Base-by-base conservation (phyloP, 2,888 invertebrate genomes). In the Druceiella hillmani region DNA sequence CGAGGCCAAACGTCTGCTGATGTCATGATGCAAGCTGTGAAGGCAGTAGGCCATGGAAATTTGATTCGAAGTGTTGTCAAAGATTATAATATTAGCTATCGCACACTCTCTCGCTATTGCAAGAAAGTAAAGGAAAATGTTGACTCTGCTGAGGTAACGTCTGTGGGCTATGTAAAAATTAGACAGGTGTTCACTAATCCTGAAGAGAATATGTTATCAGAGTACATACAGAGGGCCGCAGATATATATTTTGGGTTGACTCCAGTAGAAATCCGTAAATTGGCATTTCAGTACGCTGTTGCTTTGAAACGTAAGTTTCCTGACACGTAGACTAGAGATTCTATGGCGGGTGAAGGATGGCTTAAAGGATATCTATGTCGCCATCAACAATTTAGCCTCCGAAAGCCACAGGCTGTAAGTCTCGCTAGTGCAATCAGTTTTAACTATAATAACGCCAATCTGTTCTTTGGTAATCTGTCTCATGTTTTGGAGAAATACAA, bases 171-270 rank as follows among this genome's bases (percentile, higher is more conserved):
- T 12, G 29, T 28, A 38, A 38, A 38, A 38, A 14, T 38, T 7
- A 45, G 29, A 16, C 38, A 44, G 28, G 33, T 46, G 7, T 45
- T 45, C 24, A 43, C 28, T n/a, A 38, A 43, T 10, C 36, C 33
- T 10, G 24, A 44, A 35, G 44, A 49, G 35, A 32, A 34, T 17
- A 12, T 9, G 12, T 34, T 50, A 11, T 36, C 36, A 3, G 14
- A 28, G 14, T 36, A 36, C 14, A 3, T 36, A 29, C 28, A 29
- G 9, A 36, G 36, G 12, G 17, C 20, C 29, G 36, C 36, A 6
- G 36, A 36, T 29, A 36, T 36, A 36, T 35, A 35, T 27, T 35
- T 36, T 17, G 28, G 36, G 11, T 15, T 36, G 20, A 36, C 36
- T 17, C 28, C 28, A 29, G 4, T 20, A 9, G 29, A 36, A 17